Evolutionary conservation across 2,797 vertebrate species (phyloP), one percentile per base, ranked within the genome.

Genomic region (Sebastes diaconus): DNA sequence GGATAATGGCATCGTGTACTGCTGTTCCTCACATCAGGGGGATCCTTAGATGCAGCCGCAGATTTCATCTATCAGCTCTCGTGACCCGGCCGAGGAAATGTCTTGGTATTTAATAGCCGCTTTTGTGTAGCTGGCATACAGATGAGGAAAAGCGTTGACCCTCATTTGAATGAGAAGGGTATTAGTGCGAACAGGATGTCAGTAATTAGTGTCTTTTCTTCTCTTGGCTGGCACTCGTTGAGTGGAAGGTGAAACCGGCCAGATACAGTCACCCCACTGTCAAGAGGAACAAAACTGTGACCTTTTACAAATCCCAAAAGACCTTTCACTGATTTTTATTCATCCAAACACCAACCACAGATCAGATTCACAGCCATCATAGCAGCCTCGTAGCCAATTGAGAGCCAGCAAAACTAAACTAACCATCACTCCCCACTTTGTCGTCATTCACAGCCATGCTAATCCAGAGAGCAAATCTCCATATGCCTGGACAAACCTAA

Each of bases 401-500:
- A 72, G 64, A 79, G 66, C 10, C 32, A 0, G 36, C 34, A 60
- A 3, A 54, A 54, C 25, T 14, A 27, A 68, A 65, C 59, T 24
- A 14, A 68, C 64, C 14, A 5, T 34, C 27, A 75, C 68, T 25
- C 16, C 61, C 68, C 20, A 9, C 13, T 66, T 63, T 30, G 70
- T 84, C 59, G 64, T 82, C 80, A 71, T 64, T 80, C 84, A 61
- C 80, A 73, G 83, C 13, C 18, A 71, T 59, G 75, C 58, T 88
- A 90, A 91, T 89, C 69, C 82, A 79, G 18, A 85, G 75, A 87
- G 78, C 87, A 78, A 81, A 90, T 83, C 87, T 90, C 87, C 88
- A 84, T 86, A 91, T 85, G 92, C 81, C 89, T 87, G 89, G 90
- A 91, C 92, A 88, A 88, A 90, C 88, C 86, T 88, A 87, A 92